Evolutionary conservation across 2,888 invertebrate species (phyloP), one percentile per base, ranked within the genome.

Genomic region (Hoplodrina ambigua): DNA sequence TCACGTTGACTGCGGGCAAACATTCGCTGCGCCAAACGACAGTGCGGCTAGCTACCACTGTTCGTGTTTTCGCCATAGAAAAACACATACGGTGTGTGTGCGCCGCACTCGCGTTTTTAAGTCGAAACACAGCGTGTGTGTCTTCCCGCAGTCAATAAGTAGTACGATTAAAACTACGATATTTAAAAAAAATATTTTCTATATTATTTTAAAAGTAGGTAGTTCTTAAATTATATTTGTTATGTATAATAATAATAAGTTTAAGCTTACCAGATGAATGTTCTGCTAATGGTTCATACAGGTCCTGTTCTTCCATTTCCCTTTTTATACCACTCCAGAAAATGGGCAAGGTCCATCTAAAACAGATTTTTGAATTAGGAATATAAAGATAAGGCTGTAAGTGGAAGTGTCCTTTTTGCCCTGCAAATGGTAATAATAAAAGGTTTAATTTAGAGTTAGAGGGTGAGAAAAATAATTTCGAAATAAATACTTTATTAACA

Each of bases 251-350:
- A 46, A 56, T 19, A 37, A 52, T 7, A 44, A 46, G 5, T 17
- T 33, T 30, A 52, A 19, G 13, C 86, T 85, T 78, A 91, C 96
- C 96, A 80, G 98, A 98, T 85, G 97, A 96, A 92, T 98, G 98
- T 83, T 96, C 97, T 74, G 96, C 96, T 50, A 98, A 91, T 17
- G 98, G 97, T 89, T 97, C 97, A 92, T 97, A 98, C 2, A 98
- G 94, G 93, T 98, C 98, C 67, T 97, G 95, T 73, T 97, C 96
- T 77, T 97, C 97, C 82, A 98, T 92, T 80, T 97, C 97, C 87
- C 97, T 97, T 82, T 96, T 97, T 83, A 97, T 96, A 2, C 98
- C 98, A 89, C 97, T 97, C 89, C 97, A 97, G 93, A 98, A 98
- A 88, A 98, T 96, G 41, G 97, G 97, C 87, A 98, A 93, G 1